Conservation (phyloP, 1,140 invertebrate genomes). For the Cylas formicarius region DNA sequence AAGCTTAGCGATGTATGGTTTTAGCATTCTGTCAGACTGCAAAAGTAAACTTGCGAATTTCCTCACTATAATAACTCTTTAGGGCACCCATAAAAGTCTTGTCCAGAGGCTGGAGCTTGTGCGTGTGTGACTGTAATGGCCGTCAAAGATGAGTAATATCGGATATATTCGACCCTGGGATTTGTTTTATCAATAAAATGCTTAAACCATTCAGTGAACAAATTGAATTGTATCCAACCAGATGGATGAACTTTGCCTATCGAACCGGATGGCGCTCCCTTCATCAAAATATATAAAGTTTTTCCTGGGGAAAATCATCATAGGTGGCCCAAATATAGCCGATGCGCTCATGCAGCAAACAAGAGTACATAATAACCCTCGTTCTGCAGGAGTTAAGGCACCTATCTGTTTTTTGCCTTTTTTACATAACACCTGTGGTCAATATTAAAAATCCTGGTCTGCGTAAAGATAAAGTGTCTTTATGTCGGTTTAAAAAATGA, state of each 20-base stretch:
- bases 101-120: constrained; percentile 38
- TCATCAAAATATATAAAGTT: constrained; percentile 11
- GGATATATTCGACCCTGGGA: constrained; percentile 1
- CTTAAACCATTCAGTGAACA: constrained; percentile 17
- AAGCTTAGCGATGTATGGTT: constrained; percentile 24
- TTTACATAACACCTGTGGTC: constrained; percentile 8
- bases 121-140: constrained; percentile 11
- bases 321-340: constrained; percentile 3
- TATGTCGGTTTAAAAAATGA: constrained; percentile 3
- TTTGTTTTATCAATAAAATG: constrained; percentile 13
- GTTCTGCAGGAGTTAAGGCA: not conserved
- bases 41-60: constrained; percentile 31
- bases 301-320: constrained; percentile 17
- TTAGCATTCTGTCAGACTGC: constrained; percentile 34
- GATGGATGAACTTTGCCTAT: constrained; percentile 14
- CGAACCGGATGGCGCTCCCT: constrained; percentile 23
- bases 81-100: constrained; percentile 33
- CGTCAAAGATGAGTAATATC: constrained; percentile 8
- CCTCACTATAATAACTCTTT: constrained; percentile 26
- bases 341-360: not conserved
- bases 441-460: constrained; percentile 11
- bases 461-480: not conserved
- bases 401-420: constrained; percentile 6
- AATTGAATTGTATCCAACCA: constrained; percentile 19
- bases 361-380: not conserved